Evolutionary conservation across 2,113 vertebrate species (phyloP).

Genomic region (Apeltes quadracus): DNA sequence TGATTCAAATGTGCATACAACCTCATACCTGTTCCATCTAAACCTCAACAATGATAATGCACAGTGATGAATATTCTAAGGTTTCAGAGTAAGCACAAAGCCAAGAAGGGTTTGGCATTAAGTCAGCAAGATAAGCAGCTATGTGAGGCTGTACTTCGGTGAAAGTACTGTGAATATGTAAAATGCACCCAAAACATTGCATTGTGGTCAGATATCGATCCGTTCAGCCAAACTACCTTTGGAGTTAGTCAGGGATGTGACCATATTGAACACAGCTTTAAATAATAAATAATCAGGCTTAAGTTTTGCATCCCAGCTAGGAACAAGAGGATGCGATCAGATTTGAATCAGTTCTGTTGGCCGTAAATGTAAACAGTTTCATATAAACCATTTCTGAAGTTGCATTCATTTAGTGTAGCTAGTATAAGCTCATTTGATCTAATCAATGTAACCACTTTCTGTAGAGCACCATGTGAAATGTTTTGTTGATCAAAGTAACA

Average conservation of each 20-base stretch:
- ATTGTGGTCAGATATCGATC: neutral
- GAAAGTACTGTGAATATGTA: neutral
- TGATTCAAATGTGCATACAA: no score
- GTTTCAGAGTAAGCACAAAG: neutral
- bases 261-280: neutral
- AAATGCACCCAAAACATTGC: neutral
- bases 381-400: neutral
- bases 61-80: neutral
- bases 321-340: neutral
- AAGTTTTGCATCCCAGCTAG: neutral
- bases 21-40: neutral
- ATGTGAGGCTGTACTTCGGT: neutral
- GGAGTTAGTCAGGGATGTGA: neutral
- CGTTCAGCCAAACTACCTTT: neutral
- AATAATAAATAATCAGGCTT: no score
- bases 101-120: neutral
- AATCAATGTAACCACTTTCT: neutral
- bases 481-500: neutral
- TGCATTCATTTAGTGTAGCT: neutral
- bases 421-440: neutral
- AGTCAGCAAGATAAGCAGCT: neutral
- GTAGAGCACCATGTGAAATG: neutral
- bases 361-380: no score
- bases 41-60: neutral
- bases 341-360: neutral